Evolutionary conservation across 2,797 vertebrate genomes (phyloP).

Genomic region (Pangasius macronema): DNA sequence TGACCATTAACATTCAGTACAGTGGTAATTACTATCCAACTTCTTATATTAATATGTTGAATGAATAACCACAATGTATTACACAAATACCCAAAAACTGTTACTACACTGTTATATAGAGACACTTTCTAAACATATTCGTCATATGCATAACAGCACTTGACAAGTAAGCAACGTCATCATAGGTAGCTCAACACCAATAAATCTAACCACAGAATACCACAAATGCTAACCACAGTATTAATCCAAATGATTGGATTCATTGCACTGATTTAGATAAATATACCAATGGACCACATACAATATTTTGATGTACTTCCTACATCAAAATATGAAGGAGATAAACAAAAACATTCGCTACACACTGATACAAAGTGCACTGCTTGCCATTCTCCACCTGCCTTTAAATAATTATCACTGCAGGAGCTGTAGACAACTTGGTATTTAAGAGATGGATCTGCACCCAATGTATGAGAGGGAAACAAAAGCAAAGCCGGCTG

Average conservation of each 20-base stretch:
- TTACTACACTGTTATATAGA: background rate
- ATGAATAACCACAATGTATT: background rate
- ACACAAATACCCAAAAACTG: background rate
- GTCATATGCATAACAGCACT: background rate
- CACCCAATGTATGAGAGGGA: background rate
- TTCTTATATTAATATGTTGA: background rate
- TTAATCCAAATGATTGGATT: background rate
- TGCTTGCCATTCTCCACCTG: background rate
- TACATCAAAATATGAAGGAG: no score
- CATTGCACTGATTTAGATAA: background rate
- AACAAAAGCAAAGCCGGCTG: background rate
- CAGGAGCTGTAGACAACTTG: background rate
- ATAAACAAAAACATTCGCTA: background rate
- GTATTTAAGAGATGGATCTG: conserved; percentile 16
- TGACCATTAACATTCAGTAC: background rate
- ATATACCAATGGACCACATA: background rate
- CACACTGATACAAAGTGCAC: background rate
- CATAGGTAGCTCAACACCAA: background rate
- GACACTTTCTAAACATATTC: background rate
- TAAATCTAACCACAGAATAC: background rate
- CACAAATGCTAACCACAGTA: background rate
- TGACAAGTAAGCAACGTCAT: background rate
- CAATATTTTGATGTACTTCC: background rate
- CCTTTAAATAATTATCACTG: conserved; percentile 19
- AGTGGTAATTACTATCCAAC: background rate